A percentile compares a stretch with the other conserved stretches of the same genome.
Evolutionary conservation across 1,140 invertebrate species (phyloP).

Genomic region (Nasonia giraulti): DNA sequence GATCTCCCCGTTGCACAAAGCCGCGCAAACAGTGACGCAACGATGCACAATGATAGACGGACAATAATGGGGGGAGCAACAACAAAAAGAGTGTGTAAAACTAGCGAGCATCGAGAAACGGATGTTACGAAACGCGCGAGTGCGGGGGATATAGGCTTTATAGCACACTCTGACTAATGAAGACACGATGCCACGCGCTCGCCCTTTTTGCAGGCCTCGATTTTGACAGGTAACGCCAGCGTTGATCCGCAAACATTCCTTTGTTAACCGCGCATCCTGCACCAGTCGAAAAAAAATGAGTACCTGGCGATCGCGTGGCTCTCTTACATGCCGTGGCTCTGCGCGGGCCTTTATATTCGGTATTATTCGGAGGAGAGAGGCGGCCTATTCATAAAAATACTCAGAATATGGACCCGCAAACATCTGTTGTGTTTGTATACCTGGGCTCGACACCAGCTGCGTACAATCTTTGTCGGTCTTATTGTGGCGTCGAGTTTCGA

Average conservation of each 20-base stretch:
- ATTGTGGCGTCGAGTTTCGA: not conserved
- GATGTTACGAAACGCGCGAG: not conserved
- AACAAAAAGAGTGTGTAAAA: no score
- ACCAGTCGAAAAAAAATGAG: not conserved
- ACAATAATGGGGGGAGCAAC: not conserved
- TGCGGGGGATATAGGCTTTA: not conserved
- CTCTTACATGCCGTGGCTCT: not conserved
- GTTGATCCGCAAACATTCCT: slow-evolving; percentile 1
- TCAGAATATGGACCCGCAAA: not conserved
- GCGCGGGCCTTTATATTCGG: not conserved
- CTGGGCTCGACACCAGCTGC: not conserved
- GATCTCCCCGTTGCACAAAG: no score
- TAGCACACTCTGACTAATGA: not conserved
- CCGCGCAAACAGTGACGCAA: no score
- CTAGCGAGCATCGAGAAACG: not conserved
- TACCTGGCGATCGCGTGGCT: not conserved
- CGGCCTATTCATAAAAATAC: not conserved
- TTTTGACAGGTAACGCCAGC: slow-evolving; percentile 22
- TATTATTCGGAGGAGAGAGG: not conserved
- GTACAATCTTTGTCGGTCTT: no score
- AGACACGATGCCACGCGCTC: slow-evolving; percentile 2
- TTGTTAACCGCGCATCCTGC: not conserved
- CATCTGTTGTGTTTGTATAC: not conserved
- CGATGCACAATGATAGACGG: not conserved
- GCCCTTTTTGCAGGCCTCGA: not conserved